These are phyloP conservation scores for cat (Felis catus) DNA, from an alignment of 2,113 vertebrate species.

Conservation along the genomic window DNA sequence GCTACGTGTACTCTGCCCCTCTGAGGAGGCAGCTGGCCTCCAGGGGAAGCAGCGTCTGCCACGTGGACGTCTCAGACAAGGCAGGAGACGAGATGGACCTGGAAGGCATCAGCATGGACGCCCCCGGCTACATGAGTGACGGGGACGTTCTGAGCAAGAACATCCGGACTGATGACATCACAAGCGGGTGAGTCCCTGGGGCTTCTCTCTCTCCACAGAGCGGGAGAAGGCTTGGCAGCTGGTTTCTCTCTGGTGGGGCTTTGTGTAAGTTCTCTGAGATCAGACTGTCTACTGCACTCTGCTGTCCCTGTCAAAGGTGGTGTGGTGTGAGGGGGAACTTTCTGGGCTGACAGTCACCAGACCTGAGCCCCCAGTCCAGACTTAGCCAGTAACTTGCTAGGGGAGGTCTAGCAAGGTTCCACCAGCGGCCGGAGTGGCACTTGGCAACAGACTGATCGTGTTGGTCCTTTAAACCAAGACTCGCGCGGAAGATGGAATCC, in stretches of 20 bases:
- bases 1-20: conserved; percentile 92
- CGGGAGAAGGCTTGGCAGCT: accelerated
- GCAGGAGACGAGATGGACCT: conserved; percentile 88
- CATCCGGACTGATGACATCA: conserved; percentile 92
- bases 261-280: neutral
- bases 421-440: neutral
- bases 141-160: conserved; percentile 97
- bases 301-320: neutral
- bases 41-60: conserved; percentile 88
- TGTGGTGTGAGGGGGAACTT: neutral
- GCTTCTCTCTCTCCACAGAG: neutral
- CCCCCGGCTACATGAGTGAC: conserved; percentile 97
- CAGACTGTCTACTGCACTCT: neutral
- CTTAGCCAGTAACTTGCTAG: neutral
- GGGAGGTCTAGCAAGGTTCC: neutral
- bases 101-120: conserved; percentile 90
- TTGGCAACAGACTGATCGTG: neutral
- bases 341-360: neutral
- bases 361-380: neutral
- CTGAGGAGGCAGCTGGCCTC: conserved; percentile 92
- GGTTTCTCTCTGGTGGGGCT: neutral
- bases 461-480: neutral
- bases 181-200: conserved; percentile 91
- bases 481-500: neutral
- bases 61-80: conserved; percentile 89